Base-by-base conservation (phyloP, 2,888 invertebrate species). In the Meloe dianella region DNA sequence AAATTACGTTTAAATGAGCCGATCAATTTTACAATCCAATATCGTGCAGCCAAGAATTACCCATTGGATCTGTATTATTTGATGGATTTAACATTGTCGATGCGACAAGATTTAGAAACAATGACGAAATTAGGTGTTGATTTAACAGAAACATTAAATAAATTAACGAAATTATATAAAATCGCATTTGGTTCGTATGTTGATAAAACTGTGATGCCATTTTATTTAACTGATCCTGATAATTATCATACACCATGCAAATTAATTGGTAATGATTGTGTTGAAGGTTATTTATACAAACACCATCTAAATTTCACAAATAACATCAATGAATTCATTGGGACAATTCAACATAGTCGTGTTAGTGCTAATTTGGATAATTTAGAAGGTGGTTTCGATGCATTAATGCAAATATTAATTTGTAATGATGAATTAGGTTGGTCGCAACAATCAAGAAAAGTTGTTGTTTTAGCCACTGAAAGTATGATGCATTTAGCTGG, bases 11-110 rank as follows among this genome's bases (percentile, higher is more conserved):
- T 70, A 77, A 77, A 71, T 27, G 57, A 65, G 22, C 87, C 89
- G 0, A 85, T 87, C 74, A 88, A 85, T 71, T 82, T 92, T 56
- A 85, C 87, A 70, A 86, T 93, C 71, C 84, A 86, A n/a, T 93
- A 90, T 78, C 86, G 91, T 61, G 91, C 93, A 61, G 94, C 95
- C 10, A 89, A 90, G 81, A 93, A 97, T 81, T 95, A 95, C 78
- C 92, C 92, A 8, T 86, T 97, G 54, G 96, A 96, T 81, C 85
- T 96, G 54, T 97, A 96, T 83, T 95, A 94, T 78, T 85, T 97
- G 74, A 95, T 96, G 93, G 96, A 96, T 81, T 85, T 96, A 65
- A 95, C 96, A 1, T 91, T 91, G 86, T 94, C 95, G 1, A 96
- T 96, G 97, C 88, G 88, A 78, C 92, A 94, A 73, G 95, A 96